Evolutionary conservation across 2,113 vertebrate genomes (phyloP).

Genomic region (Oncorhynchus gorbuscha): DNA sequence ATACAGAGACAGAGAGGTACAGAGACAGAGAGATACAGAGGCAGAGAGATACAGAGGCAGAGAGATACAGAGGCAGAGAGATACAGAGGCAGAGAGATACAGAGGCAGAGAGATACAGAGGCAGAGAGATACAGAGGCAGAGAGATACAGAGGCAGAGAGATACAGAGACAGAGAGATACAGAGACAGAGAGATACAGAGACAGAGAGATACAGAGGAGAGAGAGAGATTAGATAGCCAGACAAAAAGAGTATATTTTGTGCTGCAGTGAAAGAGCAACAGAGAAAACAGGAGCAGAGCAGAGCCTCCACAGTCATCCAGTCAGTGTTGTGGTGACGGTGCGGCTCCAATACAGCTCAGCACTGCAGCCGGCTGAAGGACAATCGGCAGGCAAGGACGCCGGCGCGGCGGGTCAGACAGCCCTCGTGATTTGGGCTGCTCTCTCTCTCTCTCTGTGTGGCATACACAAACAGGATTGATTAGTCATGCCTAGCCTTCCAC

Average conservation of each 20-base stretch:
- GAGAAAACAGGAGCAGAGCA: neutral
- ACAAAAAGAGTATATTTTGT: slow-evolving; percentile 5
- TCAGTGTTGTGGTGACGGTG: slow-evolving; percentile 7
- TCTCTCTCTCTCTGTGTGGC: neutral
- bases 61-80: neutral
- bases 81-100: accelerated
- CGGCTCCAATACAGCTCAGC: neutral
- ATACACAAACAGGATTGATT: slow-evolving; percentile 1
- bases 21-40: neutral
- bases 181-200: too few relatives aligned
- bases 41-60: too few relatives aligned
- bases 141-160: too few relatives aligned
- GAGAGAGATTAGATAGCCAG: neutral
- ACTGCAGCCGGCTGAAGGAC: slow-evolving; percentile 5
- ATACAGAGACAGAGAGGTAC: too few relatives aligned
- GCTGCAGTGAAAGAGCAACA: neutral
- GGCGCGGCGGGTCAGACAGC: neutral
- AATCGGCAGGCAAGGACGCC: slow-evolving; percentile 10
- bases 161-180: too few relatives aligned
- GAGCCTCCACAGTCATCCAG: slow-evolving; percentile 4
- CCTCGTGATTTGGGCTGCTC: neutral
- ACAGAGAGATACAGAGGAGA: neutral
- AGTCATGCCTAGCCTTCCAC: neutral
- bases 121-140: too few relatives aligned
- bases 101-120: too few relatives aligned